Base-by-base conservation (phyloP, 2,888 invertebrate species). In the Ernsta delagoae region DNA sequence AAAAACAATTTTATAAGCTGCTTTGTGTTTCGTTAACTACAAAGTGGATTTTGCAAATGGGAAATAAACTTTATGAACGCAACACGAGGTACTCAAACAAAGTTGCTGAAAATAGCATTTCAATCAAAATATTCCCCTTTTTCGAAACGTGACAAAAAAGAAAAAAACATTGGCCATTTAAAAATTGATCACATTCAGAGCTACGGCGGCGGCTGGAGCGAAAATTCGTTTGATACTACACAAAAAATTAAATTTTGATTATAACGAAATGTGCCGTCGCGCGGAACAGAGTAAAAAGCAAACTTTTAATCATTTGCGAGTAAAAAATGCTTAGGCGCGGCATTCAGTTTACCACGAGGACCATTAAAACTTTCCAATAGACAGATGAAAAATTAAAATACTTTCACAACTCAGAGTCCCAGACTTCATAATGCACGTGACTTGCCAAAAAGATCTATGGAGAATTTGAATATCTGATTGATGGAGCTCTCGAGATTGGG, bases 331-430 rank as follows among this genome's bases (percentile, higher is more conserved):
- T n/a, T 45, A 45, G 45, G 45, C 11, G 45, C 45, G 11, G 3
- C n/a, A 45, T 45, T n/a, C n/a, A 45, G 43, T 8, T 43, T 61
- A 45, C 83, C 81, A 81, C 76, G 74, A 78, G 83, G 77, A 78
- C 80, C 80, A 85, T 86, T 85, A 86, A 87, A 88, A 88, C 77
- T 87, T 83, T 83, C 75, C 71, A 80, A 83, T 80, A 79, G 80
- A 79, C 82, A 78, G 80, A 79, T 87, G 85, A 88, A 86, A 86
- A 88, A 87, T 88, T 16, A 48, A 48, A 48, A 16, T 48, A 16
- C 48, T 48, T 6, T 87, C 83, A 16, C 12, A 16, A 16, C 48
- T 83, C 74, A 70, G 4, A 16, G 24, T 79, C 80, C 73, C 72
- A 75, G 77, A 77, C 78, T 80, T 78, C 76, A 80, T 83, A 82